Evolutionary conservation across 2,113 vertebrate genomes (phyloP).

Genomic region (Onychostruthus taczanowskii): DNA sequence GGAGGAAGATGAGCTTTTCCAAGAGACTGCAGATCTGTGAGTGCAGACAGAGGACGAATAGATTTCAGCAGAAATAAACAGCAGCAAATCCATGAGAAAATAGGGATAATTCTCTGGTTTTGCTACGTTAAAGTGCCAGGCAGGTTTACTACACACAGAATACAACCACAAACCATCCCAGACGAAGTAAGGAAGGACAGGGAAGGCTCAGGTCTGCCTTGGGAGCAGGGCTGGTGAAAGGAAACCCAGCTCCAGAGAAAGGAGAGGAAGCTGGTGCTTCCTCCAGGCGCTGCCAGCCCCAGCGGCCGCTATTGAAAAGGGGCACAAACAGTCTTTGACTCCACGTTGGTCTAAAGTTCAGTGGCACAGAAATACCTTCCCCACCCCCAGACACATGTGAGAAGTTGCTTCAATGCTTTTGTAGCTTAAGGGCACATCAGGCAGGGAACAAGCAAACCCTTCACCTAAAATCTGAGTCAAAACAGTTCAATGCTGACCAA

Average conservation of each 20-base stretch:
- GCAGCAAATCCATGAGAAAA: neutral
- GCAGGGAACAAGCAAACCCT: neutral
- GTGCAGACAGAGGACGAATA: fast-evolving
- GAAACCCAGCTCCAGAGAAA: neutral
- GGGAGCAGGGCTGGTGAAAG: neutral
- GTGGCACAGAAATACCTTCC: neutral
- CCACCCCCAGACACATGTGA: neutral
- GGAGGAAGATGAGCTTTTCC: neutral
- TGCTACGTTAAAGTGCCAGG: neutral
- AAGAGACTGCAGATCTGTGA: neutral
- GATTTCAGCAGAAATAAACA: neutral
- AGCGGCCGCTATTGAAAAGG: neutral
- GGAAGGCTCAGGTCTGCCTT: neutral
- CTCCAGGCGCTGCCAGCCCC: neutral
- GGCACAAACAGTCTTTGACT: neutral
- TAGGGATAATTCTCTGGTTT: neutral
- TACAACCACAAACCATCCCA: neutral
- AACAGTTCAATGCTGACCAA: neutral
- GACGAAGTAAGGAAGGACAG: neutral
- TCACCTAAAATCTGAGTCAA: neutral
- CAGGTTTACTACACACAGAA: neutral
- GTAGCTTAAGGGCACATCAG: neutral
- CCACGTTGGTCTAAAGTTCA: neutral
- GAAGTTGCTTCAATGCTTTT: neutral
- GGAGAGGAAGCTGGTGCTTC: neutral